These are phyloP conservation scores for Philereme vetulata DNA, from an alignment of 2,888 invertebrate genomes.

Conservation along the genomic window DNA sequence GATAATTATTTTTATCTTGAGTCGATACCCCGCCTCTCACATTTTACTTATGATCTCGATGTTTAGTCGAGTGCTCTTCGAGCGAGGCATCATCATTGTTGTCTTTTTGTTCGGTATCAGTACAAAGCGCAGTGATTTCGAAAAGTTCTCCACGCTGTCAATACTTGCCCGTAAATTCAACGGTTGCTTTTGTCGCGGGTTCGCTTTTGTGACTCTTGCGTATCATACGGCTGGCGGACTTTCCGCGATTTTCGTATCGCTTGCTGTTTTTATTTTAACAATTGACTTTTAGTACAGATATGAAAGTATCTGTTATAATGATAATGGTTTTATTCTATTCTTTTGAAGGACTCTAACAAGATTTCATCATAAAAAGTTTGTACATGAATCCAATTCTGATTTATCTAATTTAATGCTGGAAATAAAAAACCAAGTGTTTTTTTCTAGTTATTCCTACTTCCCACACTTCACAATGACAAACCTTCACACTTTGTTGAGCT, in stretches of 20 bases:
- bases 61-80: slow-evolving; percentile 11
- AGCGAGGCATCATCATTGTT: slow-evolving; percentile 36
- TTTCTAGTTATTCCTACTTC: slow-evolving; percentile 11
- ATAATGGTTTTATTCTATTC: not conserved
- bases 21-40: slow-evolving; percentile 24
- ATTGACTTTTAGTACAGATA: slow-evolving; percentile 6
- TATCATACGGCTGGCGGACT: slow-evolving; percentile 55
- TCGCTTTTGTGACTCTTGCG: slow-evolving; percentile 57
- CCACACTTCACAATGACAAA: slow-evolving; percentile 29
- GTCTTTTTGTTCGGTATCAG: slow-evolving; percentile 51
- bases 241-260: slow-evolving; percentile 48
- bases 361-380: not conserved
- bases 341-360: not conserved
- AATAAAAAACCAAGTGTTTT: not conserved
- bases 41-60: slow-evolving; percentile 22
- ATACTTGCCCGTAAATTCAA: slow-evolving; percentile 62
- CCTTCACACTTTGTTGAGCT: slow-evolving; percentile 60
- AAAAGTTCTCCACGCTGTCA: slow-evolving; percentile 57
- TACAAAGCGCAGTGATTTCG: slow-evolving; percentile 54
- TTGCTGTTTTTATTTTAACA: slow-evolving; percentile 37
- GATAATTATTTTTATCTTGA: slow-evolving; percentile 35
- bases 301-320: not conserved
- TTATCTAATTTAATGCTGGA: not conserved
- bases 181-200: slow-evolving; percentile 56
- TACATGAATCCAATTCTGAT: not conserved